phyloP scores from a whole-genome alignment of 2,113 vertebrate genomes.

The Oreochromis niloticus region DNA sequence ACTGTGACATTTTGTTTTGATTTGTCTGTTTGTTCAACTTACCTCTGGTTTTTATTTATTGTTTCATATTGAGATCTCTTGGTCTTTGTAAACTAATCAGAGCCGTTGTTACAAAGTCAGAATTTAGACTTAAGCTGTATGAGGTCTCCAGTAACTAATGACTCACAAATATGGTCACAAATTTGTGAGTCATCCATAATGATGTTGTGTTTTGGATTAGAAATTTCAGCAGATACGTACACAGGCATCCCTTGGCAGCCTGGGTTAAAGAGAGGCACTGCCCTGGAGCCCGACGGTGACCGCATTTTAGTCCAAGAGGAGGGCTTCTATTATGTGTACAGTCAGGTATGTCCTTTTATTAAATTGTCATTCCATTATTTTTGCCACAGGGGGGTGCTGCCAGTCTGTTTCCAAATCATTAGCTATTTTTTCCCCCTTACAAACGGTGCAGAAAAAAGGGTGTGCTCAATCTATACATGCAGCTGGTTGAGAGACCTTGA shows the following conservation, averaged over 20 bases:
- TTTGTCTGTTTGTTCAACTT: not conserved
- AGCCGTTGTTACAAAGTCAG: not conserved
- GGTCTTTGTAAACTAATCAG: not conserved
- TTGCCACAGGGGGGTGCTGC: constrained; percentile 31
- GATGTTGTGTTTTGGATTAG: constrained; percentile 5
- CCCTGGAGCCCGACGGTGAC: constrained; percentile 80
- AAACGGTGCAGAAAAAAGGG: not conserved
- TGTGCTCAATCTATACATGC: not conserved
- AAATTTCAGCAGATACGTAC: constrained; percentile 36
- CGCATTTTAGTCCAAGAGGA: constrained; percentile 85
- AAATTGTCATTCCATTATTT: not conserved
- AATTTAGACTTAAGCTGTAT: not conserved
- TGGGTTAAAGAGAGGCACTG: constrained; percentile 85
- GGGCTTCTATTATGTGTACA: constrained; percentile 93
- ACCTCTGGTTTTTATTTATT: not conserved
- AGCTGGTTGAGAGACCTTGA: constrained; percentile 14
- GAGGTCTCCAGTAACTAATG: not conserved
- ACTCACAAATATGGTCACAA: not conserved
- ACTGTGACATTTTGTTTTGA: not conserved
- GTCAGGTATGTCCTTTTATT: constrained; percentile 76
- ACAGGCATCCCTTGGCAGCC: constrained; percentile 83
- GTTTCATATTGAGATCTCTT: not conserved
- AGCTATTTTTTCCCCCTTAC: not conserved
- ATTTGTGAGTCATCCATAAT: not conserved
- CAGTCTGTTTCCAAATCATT: not conserved